Conservation (phyloP, 2,113 vertebrate genomes). For the Gymnorhina tibicen region DNA sequence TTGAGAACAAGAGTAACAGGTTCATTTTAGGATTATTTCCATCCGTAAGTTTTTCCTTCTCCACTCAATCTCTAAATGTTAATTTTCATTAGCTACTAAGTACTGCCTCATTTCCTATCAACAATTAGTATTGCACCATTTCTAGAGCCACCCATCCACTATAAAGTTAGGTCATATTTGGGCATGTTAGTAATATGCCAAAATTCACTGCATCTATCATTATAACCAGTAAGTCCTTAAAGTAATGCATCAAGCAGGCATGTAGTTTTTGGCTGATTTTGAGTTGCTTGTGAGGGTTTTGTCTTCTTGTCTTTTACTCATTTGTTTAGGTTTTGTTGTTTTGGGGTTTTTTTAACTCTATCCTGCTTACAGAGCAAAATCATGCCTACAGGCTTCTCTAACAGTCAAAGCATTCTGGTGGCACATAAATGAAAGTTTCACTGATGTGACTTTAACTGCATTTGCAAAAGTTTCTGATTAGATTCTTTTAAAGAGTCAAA, state of each 20-base stretch:
- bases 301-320: background rate
- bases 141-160: background rate
- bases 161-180: background rate
- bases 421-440: background rate
- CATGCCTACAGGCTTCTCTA: background rate
- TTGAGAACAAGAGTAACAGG: background rate
- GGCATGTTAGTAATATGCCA: background rate
- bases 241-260: background rate
- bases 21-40: background rate
- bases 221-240: background rate
- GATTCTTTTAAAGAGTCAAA: background rate
- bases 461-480: background rate
- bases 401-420: background rate
- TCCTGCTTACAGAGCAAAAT: background rate
- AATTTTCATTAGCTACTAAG: background rate
- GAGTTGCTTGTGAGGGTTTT: background rate
- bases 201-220: background rate
- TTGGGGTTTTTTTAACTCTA: background rate
- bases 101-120: background rate
- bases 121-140: background rate
- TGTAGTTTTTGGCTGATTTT: background rate
- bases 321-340: background rate
- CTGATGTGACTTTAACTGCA: no score
- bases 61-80: background rate
- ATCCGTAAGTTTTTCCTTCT: background rate